Conservation (phyloP, 2,113 vertebrate species). For the Onychostruthus taczanowskii region DNA sequence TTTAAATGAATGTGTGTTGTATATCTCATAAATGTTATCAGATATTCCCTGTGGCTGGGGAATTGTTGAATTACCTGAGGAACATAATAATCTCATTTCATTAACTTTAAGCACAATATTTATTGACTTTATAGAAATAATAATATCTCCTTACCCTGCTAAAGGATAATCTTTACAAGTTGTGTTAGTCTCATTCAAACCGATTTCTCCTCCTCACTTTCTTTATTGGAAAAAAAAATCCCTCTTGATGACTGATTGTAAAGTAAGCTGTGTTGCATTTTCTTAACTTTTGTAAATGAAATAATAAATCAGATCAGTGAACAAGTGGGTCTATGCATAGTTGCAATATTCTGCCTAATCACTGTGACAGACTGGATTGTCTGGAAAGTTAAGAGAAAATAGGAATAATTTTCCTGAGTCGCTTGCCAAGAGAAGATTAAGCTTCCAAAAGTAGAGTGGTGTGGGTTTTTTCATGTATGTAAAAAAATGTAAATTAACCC, state of each 20-base stretch:
- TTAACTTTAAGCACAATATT: constrained; percentile 27
- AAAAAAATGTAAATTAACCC: background rate
- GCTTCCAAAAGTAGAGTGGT: background rate
- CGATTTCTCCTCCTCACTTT: background rate
- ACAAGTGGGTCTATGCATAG: constrained; percentile 22
- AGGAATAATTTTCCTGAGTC: background rate
- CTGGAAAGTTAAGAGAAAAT: background rate
- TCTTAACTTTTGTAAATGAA: background rate
- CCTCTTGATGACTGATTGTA: background rate
- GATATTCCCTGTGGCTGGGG: background rate
- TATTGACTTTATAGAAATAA: background rate
- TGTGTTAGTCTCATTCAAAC: background rate
- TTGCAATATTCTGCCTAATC: constrained; percentile 5
- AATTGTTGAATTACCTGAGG: constrained; percentile 9
- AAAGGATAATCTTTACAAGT: background rate
- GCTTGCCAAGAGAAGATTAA: background rate
- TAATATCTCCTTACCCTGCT: background rate
- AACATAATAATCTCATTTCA: constrained; percentile 10
- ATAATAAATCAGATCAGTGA: constrained; percentile 32
- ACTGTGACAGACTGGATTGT: constrained; percentile 23
- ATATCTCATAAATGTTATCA: background rate
- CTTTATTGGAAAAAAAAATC: background rate
- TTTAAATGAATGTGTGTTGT: constrained; percentile 4
- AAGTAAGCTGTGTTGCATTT: background rate
- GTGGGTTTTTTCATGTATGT: background rate